Base-by-base conservation (phyloP, 23 tunicate species). In the Diplosoma virens region DNA sequence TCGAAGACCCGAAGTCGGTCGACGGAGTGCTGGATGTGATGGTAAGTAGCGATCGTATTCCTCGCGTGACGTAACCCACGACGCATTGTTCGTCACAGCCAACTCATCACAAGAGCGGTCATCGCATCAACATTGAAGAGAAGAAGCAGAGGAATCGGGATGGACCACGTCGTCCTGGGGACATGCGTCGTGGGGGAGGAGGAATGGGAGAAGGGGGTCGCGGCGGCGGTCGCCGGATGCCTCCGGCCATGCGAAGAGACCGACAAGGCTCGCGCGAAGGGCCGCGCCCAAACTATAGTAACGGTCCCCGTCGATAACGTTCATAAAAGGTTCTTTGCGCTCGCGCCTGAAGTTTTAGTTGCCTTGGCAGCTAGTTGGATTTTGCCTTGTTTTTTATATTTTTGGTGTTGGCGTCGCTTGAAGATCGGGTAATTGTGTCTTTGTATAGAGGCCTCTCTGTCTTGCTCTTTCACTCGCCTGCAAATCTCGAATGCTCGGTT, bases 91-190 rank as follows among this genome's bases (percentile, higher is more conserved):
- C n/a, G n/a, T n/a, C n/a, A n/a, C 78, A 86, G 97, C 97, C 97
- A 46, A 90, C 89, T 22, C 83, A 80, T 27, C 79, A 56, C 86
- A 84, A 84, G 60, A 55, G 52, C 34, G 75, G 83, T 37, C 81
- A 88, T 37, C 87, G 97, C 18, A 90, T 90, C 56, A 92, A 92
- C 76, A 92, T 92, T n/a, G 97, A 92, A 48, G 97, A 92, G 67
- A 92, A 92, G 80, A 92, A 92, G 71, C 97, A 92, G 58, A 65
- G 97, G 1, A 28, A 26, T 7, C 9, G 69, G 6, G 69, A 61
- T 14, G 75, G 75, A 25, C 33, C 67, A 32, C 65, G 97, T 0
- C 69, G 93, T 0, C 74, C 75, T 18, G 92, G 86, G 20, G 83
- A 84, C 6, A 23, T 37, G 20, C 82, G 89, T 9, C 52, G 89